Base-by-base conservation (phyloP, 2,888 invertebrate genomes). In the Nomada ruficornis region DNA sequence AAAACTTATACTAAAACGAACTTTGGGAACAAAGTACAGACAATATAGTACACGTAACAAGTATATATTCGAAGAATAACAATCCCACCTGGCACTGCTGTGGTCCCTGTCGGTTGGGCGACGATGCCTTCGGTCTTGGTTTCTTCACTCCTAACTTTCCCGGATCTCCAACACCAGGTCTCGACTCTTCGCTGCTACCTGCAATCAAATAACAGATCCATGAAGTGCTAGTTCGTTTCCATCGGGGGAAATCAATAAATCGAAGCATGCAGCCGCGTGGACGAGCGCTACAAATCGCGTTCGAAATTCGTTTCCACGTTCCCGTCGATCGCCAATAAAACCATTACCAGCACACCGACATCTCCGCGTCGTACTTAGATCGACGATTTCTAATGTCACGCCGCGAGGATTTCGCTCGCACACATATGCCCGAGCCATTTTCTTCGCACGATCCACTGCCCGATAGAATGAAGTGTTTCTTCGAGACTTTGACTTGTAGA, bases 91-190 rank as follows among this genome's bases (percentile, higher is more conserved):
- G 98, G 94, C 98, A 98, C 94, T 98, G 97, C 92, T 98, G 98
- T 68, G 98, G 98, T 80, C 98, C 98, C 94, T 98, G 98, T 82
- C 98, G 95, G 94, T 97, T 98, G 59, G 98, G 98, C 59, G 98
- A 98, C 72, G 97, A 96, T 85, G 98, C 96, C 94, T 98, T 98
- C 44, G 97, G 97, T 86, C 98, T 96, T 86, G 96, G 95, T 93
- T 96, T 96, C 93, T 96, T 96, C 84, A 95, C 95, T 62, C 95
- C 94, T 91, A 95, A 94, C 91, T 95, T 95, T 62, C 95, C 95
- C 67, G 94, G 94, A 90, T 95, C 95, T 54, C 95, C 94, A 73
- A 94, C 91, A 54, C 94, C 93, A 76, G 92, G 92, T 90, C 94
- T 94, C 80, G 94, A 94, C 88, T 95, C 95, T 89, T 95, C 95